Percentiles rank a stretch among this genome's conserved stretches.
These are phyloP conservation scores for Cheilinus undulatus DNA, from an alignment of 2,113 vertebrate species.

Conservation along the genomic window DNA sequence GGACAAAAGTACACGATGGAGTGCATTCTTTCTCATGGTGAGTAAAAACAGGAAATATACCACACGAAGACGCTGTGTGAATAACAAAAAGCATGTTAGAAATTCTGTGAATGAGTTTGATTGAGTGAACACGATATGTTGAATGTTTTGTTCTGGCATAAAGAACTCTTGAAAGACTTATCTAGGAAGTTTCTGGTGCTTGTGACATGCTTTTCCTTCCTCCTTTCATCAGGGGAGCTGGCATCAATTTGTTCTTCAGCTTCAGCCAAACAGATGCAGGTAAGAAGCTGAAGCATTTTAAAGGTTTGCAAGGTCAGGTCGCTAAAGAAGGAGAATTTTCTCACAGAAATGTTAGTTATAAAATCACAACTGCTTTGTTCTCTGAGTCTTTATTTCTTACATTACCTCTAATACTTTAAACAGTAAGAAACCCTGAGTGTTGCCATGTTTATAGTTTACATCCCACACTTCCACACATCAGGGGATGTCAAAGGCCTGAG, in stretches of 20 bases:
- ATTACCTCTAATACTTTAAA: too few relatives aligned
- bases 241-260: constrained; percentile 82
- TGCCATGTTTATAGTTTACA: too few relatives aligned
- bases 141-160: neutral
- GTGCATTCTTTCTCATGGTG: constrained; percentile 85
- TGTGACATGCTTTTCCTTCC: constrained; percentile 32
- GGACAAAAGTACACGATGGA: constrained; percentile 83
- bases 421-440: too few relatives aligned
- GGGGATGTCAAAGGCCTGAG: too few relatives aligned
- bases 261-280: constrained; percentile 77
- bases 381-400: too few relatives aligned
- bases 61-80: neutral
- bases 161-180: neutral
- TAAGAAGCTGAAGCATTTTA: constrained; percentile 39
- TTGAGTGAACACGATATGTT: too few relatives aligned
- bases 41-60: constrained; percentile 60
- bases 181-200: neutral
- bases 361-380: too few relatives aligned
- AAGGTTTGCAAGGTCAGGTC: too few relatives aligned
- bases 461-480: too few relatives aligned
- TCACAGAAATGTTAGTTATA: too few relatives aligned
- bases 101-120: too few relatives aligned
- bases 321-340: too few relatives aligned
- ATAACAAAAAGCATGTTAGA: constrained; percentile 1
- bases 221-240: constrained; percentile 78